A percentile compares a stretch with the other conserved stretches of the same genome.
Conservation (phyloP, 2,888 invertebrate genomes). For the Trachelus iudaicus region DNA sequence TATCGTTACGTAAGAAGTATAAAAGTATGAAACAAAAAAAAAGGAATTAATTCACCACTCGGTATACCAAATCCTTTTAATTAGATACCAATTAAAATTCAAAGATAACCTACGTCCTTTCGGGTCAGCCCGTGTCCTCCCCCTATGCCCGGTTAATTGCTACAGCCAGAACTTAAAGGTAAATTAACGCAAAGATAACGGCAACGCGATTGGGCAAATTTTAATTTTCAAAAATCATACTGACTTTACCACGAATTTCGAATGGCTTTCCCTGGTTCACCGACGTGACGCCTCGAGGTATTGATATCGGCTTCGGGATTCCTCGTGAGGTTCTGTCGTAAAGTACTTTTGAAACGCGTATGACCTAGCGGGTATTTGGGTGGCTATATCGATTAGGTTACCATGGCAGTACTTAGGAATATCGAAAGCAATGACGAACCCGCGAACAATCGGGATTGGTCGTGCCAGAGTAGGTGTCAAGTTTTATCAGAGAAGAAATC, state of each 20-base stretch:
- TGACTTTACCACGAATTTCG: background rate
- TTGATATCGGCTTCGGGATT: background rate
- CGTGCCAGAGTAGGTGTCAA: background rate
- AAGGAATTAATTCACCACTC: background rate
- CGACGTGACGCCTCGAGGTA: background rate
- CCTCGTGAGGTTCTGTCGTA: background rate
- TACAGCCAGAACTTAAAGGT: background rate
- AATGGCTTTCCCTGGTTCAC: background rate
- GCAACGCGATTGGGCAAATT: background rate
- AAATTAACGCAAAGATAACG: background rate
- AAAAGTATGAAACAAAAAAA: background rate
- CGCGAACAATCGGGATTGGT: background rate
- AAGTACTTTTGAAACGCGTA: background rate
- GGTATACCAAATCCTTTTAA: background rate
- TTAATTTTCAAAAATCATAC: background rate
- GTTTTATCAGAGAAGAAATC: conserved; percentile 3
- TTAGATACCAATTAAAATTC: background rate
- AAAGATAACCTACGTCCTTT: too few relatives aligned
- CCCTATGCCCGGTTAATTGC: background rate
- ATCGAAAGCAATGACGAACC: background rate
- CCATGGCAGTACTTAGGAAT: background rate
- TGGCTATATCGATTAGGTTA: background rate
- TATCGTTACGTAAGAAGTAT: background rate
- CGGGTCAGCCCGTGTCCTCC: too few relatives aligned
- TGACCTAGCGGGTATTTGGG: background rate